These are phyloP conservation scores for Bolinopsis microptera DNA, from an alignment of 37 sponge, comb jelly and placozoan genomes.

Conservation along the genomic window DNA sequence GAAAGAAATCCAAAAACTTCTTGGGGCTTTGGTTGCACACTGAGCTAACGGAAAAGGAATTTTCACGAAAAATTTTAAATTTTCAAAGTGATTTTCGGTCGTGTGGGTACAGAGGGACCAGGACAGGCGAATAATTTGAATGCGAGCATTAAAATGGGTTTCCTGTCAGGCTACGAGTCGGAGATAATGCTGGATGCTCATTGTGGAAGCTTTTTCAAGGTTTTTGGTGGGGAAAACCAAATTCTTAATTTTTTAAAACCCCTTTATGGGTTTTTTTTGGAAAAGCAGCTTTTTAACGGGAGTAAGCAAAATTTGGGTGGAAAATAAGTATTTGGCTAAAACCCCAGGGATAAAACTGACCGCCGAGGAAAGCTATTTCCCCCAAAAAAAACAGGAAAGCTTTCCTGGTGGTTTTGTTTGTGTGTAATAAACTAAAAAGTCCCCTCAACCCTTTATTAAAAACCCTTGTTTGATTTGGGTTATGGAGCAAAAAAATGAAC, in stretches of 20 bases:
- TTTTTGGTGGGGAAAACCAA: constrained; percentile 25
- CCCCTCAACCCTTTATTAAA: too few relatives aligned
- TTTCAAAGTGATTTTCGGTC: too few relatives aligned
- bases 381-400: constrained; percentile 90
- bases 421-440: constrained; percentile 81
- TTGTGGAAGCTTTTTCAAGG: constrained; percentile 62
- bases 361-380: constrained; percentile 90
- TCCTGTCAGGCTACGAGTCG: constrained; percentile 88
- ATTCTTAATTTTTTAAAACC: too few relatives aligned
- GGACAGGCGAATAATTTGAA: too few relatives aligned
- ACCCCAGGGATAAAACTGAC: constrained; percentile 87
- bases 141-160: constrained; percentile 74
- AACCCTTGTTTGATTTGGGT: too few relatives aligned
- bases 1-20: too few relatives aligned
- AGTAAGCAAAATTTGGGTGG: constrained; percentile 75
- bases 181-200: constrained; percentile 73
- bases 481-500: too few relatives aligned
- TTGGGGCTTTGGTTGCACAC: too few relatives aligned
- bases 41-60: too few relatives aligned
- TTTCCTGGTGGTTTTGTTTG: constrained; percentile 84
- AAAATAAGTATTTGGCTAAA: constrained; percentile 76
- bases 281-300: constrained; percentile 74
- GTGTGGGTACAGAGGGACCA: too few relatives aligned
- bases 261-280: constrained; percentile 79
- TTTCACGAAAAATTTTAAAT: too few relatives aligned